phyloP scores from a whole-genome alignment of 2,113 vertebrate species.

The rabbit (Oryctolagus cuniculus) region mOryCun1.1 NC_091442.1:97077001-97077500 shows the following conservation, averaged over 20 bases:
- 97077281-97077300: neutral
- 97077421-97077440: neutral
- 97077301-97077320: neutral
- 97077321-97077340: neutral
- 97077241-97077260: neutral
- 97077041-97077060: neutral
- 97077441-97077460: neutral
- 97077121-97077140: neutral
- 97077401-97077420: neutral
- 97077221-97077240: neutral
- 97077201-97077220: neutral
- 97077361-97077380: neutral
- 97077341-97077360: neutral
- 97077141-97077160: too few species aligned
- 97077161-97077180: neutral
- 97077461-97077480: too few species aligned
- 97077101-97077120: neutral
- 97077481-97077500: too few species aligned
- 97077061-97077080: neutral
- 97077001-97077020: neutral
- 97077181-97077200: neutral
- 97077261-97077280: too few species aligned
- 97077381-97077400: neutral
- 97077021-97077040: neutral
- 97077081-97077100: neutral